Percentiles rank a stretch among this genome's conserved stretches.
Conservation (phyloP, 2,797 vertebrate genomes). For the Lacerta bilineata region DNA sequence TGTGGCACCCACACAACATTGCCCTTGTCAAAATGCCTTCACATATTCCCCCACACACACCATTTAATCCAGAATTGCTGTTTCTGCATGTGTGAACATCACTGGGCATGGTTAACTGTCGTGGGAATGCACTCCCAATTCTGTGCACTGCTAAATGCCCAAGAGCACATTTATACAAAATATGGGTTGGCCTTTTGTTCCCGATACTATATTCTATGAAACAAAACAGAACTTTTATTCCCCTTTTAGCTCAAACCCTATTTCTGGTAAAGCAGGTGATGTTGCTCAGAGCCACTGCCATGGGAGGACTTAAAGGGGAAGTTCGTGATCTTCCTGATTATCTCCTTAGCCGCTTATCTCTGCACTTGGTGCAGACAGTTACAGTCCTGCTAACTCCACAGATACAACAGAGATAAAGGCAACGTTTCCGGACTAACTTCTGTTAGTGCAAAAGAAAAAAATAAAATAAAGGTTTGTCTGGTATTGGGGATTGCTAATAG, state of each 20-base stretch:
- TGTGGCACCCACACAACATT: background rate
- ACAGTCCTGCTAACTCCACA: conserved; percentile 16
- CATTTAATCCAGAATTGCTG: too few species aligned
- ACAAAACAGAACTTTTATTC: background rate
- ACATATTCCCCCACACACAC: too few species aligned
- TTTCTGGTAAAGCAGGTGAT: conserved; percentile 30
- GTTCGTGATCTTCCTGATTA: conserved; percentile 40
- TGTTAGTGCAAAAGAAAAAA: conserved; percentile 5
- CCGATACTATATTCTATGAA: conserved; percentile 32
- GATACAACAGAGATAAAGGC: conserved; percentile 24
- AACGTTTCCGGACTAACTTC: conserved; percentile 9
- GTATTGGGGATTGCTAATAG: background rate
- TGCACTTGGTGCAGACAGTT: conserved; percentile 56
- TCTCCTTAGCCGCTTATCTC: conserved; percentile 45
- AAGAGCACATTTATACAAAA: background rate
- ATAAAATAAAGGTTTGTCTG: background rate
- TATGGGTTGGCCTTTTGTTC: conserved; percentile 4
- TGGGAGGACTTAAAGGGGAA: conserved; percentile 52
- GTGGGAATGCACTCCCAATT: background rate
- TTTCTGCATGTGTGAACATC: too few species aligned
- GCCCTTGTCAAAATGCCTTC: too few species aligned
- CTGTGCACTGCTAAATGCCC: background rate
- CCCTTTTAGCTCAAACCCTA: conserved; percentile 47
- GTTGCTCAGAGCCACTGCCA: conserved; percentile 11
- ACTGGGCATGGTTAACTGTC: too few species aligned